phyloP scores from a whole-genome alignment of 1,140 invertebrate species.

The Drosophila willistoni region DNA sequence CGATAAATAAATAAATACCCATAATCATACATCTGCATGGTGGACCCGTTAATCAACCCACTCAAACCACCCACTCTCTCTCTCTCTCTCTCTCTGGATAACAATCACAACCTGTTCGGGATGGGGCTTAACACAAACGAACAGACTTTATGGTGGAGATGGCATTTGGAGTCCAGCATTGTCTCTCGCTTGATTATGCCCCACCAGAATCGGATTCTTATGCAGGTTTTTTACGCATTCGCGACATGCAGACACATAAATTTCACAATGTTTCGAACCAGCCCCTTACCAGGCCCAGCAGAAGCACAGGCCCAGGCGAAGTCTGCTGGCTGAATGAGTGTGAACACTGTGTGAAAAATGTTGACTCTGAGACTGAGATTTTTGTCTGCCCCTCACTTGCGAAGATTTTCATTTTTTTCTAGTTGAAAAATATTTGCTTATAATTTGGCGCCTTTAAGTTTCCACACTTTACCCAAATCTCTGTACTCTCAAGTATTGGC shows the following conservation, averaged over 20 bases:
- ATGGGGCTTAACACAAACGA: constrained; percentile 12
- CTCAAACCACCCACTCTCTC: constrained; percentile 25
- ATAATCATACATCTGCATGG: constrained; percentile 39
- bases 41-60: constrained; percentile 53
- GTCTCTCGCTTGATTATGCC: constrained; percentile 75
- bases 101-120: background rate
- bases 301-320: background rate
- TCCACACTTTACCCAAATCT: background rate
- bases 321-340: background rate
- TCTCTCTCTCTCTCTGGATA: background rate
- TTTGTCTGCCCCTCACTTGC: background rate
- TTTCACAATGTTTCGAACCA: constrained; percentile 32
- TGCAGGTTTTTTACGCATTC: constrained; percentile 63
- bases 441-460: constrained; percentile 23
- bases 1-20: constrained; percentile 44
- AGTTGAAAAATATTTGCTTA: constrained; percentile 8
- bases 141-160: constrained; percentile 51
- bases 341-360: constrained; percentile 43
- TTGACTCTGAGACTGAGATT: constrained; percentile 9
- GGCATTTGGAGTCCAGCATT: background rate
- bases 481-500: background rate
- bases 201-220: constrained; percentile 70
- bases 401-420: background rate
- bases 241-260: constrained; percentile 78
- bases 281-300: background rate